Evolutionary conservation across 1,140 invertebrate genomes (phyloP), one percentile per base, ranked within the genome.

Genomic region (Drosophila ironensis): DNA sequence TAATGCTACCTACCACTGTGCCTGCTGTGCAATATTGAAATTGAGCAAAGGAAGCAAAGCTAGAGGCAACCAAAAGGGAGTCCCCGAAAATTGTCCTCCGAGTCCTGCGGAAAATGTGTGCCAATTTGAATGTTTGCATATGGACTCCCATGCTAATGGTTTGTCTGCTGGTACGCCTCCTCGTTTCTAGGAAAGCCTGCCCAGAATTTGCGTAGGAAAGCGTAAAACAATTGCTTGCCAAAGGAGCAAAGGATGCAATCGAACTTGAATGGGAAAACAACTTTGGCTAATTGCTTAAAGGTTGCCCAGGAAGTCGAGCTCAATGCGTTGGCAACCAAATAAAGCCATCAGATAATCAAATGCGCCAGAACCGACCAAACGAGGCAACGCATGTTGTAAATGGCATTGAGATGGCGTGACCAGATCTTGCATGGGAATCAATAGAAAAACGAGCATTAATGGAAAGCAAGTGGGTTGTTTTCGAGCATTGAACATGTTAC

Each of bases 181-280:
- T 19, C 9, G 9, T 16, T 20, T 16, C 7, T 8, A n/a, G n/a
- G n/a, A n/a, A 6, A 8, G 22, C 6, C 11, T 16, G n/a, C n/a
- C 14, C 17, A 20, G 38, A 71, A 73, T 64, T 80, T 64, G 51
- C 69, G 25, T 63, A 46, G 40, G 47, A 54, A 71, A 46, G 53
- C 67, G 72, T 51, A 77, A 77, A 66, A 60, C 67, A 67, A 76
- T 76, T 76, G 73, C 74, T 59, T 28, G 56, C 64, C 54, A 56
- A 47, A 61, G 59, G 40, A 72, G 48, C 70, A 60, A 47, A 46
- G 63, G 25, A 66, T 37, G 14, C 12, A 24, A 24, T 40, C 41
- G 12, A 37, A 38, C 8, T n/a, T 24, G 5, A 22, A 30, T 20
- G 8, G 22, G 12, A 35, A 25, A 45, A 61, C 28, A 61, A 61